Conservation (phyloP, 2,888 invertebrate species). For the Stenichneumon culpator region DNA sequence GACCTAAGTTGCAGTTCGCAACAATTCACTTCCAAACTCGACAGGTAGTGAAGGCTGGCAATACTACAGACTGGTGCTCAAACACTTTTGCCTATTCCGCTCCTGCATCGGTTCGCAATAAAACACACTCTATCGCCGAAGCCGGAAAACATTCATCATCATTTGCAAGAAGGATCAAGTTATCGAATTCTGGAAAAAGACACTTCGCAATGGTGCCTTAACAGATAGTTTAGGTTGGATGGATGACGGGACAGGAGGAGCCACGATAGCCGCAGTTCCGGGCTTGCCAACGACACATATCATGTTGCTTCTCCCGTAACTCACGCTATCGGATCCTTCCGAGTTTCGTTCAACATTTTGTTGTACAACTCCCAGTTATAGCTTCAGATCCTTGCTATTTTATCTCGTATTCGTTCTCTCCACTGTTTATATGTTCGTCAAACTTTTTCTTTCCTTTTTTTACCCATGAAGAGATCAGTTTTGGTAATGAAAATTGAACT, state of each 20-base stretch:
- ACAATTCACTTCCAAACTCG: background rate
- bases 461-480: background rate
- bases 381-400: background rate
- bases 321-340: background rate
- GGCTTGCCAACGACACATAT: background rate
- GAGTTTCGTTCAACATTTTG: background rate
- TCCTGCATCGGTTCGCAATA: background rate
- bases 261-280: background rate
- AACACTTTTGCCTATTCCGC: background rate
- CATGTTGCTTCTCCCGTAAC: background rate
- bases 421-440: background rate
- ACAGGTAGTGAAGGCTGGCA: background rate
- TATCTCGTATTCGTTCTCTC: background rate
- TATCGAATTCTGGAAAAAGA: background rate
- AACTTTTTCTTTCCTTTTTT: background rate
- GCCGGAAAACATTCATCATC: background rate
- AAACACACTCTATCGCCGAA: background rate
- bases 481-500: background rate
- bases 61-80: background rate
- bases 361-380: background rate
- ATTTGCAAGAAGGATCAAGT: background rate
- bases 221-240: background rate
- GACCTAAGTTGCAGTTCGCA: background rate
- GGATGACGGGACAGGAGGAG: background rate
- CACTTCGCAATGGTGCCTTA: background rate